Conservation (phyloP, 1,140 invertebrate genomes). For the Camponotus floridanus region DNA sequence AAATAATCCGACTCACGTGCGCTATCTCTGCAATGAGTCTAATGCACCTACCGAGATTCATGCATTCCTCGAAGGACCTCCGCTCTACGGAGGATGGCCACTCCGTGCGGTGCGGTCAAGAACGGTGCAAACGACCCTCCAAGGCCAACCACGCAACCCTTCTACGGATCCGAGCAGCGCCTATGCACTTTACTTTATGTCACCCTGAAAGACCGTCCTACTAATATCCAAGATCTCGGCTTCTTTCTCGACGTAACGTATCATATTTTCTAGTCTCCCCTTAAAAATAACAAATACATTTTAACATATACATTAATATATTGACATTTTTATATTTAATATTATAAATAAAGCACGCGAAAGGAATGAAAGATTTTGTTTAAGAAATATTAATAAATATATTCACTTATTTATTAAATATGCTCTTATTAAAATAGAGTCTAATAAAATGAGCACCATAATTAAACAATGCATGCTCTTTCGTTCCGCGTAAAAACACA, state of each 20-base stretch:
- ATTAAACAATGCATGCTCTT: not conserved
- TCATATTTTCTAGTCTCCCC: not conserved
- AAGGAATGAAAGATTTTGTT: not conserved
- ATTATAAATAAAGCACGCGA: not conserved
- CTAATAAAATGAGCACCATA: not conserved
- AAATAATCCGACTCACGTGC: not conserved
- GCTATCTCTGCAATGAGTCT: conserved; percentile 56
- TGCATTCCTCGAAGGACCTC: conserved; percentile 71
- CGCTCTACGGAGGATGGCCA: conserved; percentile 38
- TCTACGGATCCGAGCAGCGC: conserved; percentile 61
- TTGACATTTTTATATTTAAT: not conserved
- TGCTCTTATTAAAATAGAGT: not conserved
- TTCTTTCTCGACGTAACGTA: not conserved
- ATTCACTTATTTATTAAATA: not conserved
- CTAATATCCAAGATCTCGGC: conserved; percentile 29
- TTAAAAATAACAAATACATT: not conserved
- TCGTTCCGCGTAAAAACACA: conserved; percentile 39
- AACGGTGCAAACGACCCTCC: conserved; percentile 81
- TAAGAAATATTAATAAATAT: not conserved
- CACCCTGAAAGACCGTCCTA: conserved; percentile 60
- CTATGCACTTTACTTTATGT: conserved; percentile 72
- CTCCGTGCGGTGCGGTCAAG: conserved; percentile 64
- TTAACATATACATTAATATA: not conserved
- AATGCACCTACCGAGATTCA: conserved; percentile 71
- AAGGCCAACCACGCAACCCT: conserved; percentile 83